Evolutionary conservation across 2,113 vertebrate species (phyloP).

Genomic region (Silurus meridionalis): DNA sequence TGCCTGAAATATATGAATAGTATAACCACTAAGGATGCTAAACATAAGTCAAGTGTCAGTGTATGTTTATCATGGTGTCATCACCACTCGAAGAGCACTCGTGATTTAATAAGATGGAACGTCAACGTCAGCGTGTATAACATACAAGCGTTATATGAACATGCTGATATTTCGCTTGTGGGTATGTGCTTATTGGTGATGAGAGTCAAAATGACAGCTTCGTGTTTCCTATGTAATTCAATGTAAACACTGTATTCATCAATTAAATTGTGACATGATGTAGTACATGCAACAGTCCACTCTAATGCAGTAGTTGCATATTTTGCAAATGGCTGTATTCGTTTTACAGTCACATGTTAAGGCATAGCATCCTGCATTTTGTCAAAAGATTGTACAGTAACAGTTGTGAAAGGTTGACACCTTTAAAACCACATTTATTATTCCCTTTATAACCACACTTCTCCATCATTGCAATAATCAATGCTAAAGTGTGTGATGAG

Average conservation of each 20-base stretch:
- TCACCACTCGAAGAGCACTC: background rate
- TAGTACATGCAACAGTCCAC: background rate
- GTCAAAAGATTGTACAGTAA: background rate
- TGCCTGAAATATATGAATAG: background rate
- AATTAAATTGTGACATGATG: background rate
- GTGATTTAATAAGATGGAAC: background rate
- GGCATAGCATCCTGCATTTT: background rate
- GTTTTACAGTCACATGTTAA: background rate
- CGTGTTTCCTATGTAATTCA: background rate
- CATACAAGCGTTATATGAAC: background rate
- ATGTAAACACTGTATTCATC: background rate
- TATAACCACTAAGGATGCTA: background rate
- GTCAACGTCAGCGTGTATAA: too few relatives aligned
- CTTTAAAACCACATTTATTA: too few relatives aligned
- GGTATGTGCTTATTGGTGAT: background rate
- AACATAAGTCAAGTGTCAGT: background rate
- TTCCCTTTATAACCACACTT: too few relatives aligned
- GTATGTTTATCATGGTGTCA: slow-evolving; percentile 12
- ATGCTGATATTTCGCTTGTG: background rate
- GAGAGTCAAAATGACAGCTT: background rate
- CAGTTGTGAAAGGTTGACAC: background rate
- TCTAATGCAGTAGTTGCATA: background rate
- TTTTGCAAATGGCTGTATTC: background rate
- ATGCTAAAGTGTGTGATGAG: background rate
- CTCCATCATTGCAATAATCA: background rate